A percentile compares a stretch with the other conserved stretches of the same genome.
Evolutionary conservation across 1,140 invertebrate species (phyloP).

Genomic region (Goniozus legneri): DNA sequence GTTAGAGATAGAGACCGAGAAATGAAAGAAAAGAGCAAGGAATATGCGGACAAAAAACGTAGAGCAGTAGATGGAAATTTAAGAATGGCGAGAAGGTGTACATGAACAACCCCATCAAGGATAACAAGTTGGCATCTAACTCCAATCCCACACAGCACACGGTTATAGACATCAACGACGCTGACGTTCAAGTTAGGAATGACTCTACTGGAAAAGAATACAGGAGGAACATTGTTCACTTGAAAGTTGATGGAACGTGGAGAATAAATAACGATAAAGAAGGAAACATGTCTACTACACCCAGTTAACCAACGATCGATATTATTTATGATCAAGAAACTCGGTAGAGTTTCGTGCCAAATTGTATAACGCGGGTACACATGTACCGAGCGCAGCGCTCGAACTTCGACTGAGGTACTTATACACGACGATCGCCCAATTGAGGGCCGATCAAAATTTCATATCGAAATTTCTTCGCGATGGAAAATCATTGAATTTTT

Average conservation of each 20-base stretch:
- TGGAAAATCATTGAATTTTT: no score
- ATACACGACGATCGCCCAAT: no score
- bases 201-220: not conserved
- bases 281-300: no score
- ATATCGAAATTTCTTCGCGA: no score
- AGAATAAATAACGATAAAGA: no score
- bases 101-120: not conserved
- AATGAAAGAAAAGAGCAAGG: not conserved
- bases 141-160: not conserved
- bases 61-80: constrained; percentile 8
- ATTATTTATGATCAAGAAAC: no score
- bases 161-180: not conserved
- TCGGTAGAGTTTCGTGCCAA: no score
- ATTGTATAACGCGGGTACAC: no score
- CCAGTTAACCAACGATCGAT: no score
- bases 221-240: not conserved
- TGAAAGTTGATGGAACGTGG: not conserved
- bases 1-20: not conserved
- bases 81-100: not conserved
- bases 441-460: no score
- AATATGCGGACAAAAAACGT: constrained; percentile 15
- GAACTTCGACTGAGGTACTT: no score
- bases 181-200: not conserved
- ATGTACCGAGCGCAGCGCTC: no score
- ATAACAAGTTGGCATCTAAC: not conserved